Conservation (phyloP, 53 echinoderm and acorn worm genomes). For the Hippasteria phrygiana region DNA sequence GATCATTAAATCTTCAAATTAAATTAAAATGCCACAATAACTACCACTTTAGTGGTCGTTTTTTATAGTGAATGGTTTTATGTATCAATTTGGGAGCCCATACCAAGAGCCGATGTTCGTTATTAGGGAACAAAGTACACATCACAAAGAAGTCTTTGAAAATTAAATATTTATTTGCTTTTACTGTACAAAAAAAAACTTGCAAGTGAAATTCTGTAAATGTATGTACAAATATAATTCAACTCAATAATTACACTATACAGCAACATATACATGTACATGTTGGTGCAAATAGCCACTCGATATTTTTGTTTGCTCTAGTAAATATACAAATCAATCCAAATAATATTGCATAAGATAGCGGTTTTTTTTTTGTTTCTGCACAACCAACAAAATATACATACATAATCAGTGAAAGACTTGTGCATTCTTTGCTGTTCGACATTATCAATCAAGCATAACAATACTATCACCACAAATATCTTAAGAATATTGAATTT, state of each 20-base stretch:
- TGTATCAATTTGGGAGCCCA: too few relatives aligned
- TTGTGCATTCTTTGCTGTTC: neutral
- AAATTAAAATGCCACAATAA: too few relatives aligned
- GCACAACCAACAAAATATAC: slow-evolving; percentile 64
- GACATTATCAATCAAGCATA: neutral
- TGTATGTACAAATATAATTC: slow-evolving; percentile 57
- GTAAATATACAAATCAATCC: slow-evolving; percentile 47
- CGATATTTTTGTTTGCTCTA: slow-evolving; percentile 31
- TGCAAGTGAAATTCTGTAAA: slow-evolving; percentile 64
- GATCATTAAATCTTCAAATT: too few relatives aligned
- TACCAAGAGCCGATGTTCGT: too few relatives aligned
- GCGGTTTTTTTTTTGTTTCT: slow-evolving; percentile 38
- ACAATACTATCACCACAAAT: neutral
- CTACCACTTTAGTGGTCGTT: too few relatives aligned
- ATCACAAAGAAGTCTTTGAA: slow-evolving; percentile 34
- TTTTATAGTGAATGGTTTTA: too few relatives aligned
- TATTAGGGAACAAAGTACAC: neutral
- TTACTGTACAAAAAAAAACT: slow-evolving; percentile 66
- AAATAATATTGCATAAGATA: slow-evolving; percentile 61
- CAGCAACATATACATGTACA: slow-evolving; percentile 55
- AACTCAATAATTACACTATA: slow-evolving; percentile 61
- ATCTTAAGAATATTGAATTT: neutral
- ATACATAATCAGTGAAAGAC: slow-evolving; percentile 64
- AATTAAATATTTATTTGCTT: slow-evolving; percentile 68
- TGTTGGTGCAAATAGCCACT: slow-evolving; percentile 26